A percentile compares a stretch with the other conserved stretches of the same genome.
Evolutionary conservation across 1,140 invertebrate genomes (phyloP).

Genomic region (Aporrectodea caliginosa): DNA sequence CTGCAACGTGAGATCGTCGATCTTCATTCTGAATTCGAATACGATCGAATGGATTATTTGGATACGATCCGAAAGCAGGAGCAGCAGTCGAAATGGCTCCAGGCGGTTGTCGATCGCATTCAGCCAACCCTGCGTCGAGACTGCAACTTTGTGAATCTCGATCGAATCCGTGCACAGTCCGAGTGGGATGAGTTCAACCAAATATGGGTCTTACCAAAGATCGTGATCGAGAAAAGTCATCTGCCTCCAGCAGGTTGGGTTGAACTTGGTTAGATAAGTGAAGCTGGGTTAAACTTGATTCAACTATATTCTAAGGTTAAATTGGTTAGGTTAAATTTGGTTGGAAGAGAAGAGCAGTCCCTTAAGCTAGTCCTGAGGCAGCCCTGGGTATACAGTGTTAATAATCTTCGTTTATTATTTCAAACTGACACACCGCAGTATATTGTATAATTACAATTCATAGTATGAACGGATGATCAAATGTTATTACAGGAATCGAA

Average conservation of each 20-base stretch:
- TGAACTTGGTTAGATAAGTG: no score
- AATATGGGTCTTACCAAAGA: slow-evolving; percentile 69
- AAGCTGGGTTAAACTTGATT: no score
- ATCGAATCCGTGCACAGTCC: slow-evolving; percentile 65
- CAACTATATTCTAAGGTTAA: no score
- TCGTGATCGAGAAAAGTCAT: slow-evolving; percentile 64
- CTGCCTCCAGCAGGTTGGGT: slow-evolving; percentile 63
- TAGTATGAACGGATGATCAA: no score
- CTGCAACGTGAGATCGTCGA: slow-evolving; percentile 68
- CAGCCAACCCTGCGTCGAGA: slow-evolving; percentile 69
- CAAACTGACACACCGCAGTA: no score
- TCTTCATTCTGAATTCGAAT: slow-evolving; percentile 78
- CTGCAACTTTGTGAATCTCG: slow-evolving; percentile 64
- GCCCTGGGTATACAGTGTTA: no score
- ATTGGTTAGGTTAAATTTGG: no score
- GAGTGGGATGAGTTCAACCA: slow-evolving; percentile 73
- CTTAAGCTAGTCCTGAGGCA: no score
- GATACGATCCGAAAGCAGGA: slow-evolving; percentile 78
- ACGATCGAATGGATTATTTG: slow-evolving; percentile 76
- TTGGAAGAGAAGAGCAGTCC: no score
- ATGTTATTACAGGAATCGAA: no score
- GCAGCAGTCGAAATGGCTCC: slow-evolving; percentile 66
- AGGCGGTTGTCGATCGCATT: slow-evolving; percentile 65
- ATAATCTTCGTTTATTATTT: no score
- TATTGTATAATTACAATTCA: no score